Evolutionary conservation across 2,113 vertebrate genomes (phyloP).

Genomic region (Ptychochromis oligacanthus): DNA sequence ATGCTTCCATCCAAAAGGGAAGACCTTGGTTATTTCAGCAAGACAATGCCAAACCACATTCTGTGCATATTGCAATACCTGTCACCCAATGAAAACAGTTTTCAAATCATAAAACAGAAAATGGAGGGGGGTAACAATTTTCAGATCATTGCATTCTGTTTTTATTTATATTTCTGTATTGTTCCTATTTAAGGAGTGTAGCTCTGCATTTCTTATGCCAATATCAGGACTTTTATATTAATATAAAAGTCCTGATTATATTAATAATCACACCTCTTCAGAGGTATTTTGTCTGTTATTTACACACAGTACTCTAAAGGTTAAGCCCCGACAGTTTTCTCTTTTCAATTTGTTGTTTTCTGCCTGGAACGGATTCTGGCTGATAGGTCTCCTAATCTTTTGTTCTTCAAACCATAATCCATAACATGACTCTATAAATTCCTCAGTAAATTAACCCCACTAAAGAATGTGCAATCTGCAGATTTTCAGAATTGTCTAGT

Average conservation of each 20-base stretch:
- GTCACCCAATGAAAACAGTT: too few relatives aligned
- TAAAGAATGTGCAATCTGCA: background rate
- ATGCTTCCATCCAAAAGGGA: background rate
- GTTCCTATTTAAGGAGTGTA: background rate
- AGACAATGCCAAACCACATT: too few relatives aligned
- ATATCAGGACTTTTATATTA: slow-evolving; percentile 27
- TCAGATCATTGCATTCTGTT: background rate
- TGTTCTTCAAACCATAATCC: background rate
- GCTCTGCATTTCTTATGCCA: slow-evolving; percentile 28
- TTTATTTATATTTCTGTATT: too few relatives aligned
- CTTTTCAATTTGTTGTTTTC: slow-evolving; percentile 29
- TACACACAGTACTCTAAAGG: slow-evolving; percentile 30
- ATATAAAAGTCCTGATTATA: too few relatives aligned
- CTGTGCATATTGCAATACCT: too few relatives aligned
- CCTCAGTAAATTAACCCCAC: background rate
- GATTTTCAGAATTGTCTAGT: background rate
- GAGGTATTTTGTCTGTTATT: slow-evolving; percentile 28
- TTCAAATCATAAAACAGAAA: background rate
- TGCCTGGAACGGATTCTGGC: background rate
- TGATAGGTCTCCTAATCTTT: background rate
- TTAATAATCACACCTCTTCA: slow-evolving; percentile 27
- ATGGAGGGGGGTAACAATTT: background rate
- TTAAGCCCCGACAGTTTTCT: slow-evolving; percentile 23
- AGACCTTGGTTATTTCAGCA: background rate
- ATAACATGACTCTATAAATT: background rate